Conservation (phyloP, 2,888 invertebrate genomes). For the Osedax fenrisi region DNA sequence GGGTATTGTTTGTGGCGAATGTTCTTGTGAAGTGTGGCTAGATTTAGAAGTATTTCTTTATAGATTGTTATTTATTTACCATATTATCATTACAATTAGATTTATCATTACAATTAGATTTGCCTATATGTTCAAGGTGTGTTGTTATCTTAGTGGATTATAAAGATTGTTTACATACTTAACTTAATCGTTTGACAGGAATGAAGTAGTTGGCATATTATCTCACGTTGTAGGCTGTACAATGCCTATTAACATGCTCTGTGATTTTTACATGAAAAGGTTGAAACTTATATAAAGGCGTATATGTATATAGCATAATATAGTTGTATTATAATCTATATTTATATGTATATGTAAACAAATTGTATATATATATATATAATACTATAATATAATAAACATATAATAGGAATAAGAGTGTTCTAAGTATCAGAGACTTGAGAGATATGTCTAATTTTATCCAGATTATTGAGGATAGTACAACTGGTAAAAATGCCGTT, state of each 20-base stretch:
- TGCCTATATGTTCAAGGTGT: no score
- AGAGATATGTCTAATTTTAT: neutral
- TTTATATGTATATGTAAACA: conserved; percentile 8
- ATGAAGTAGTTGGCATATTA: conserved; percentile 63
- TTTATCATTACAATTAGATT: no score
- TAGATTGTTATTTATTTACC: no score
- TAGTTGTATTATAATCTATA: neutral
- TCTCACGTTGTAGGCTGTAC: conserved; percentile 64
- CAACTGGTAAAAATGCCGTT: neutral
- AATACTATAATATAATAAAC: no score
- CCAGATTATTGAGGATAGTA: neutral
- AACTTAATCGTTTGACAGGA: conserved; percentile 46
- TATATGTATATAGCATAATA: no score
- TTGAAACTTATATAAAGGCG: no score
- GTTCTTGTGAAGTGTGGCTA: no score
- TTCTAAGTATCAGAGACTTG: neutral
- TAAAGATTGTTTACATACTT: no score
- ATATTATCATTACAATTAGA: no score
- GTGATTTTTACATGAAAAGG: conserved; percentile 70
- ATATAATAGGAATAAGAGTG: neutral
- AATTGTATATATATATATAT: neutral
- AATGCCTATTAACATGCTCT: conserved; percentile 67
- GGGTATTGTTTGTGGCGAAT: no score
- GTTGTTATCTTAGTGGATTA: no score
- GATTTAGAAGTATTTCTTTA: no score